Conservation (phyloP, 2,797 vertebrate genomes). For the Odontamblyopus rebecca region DNA sequence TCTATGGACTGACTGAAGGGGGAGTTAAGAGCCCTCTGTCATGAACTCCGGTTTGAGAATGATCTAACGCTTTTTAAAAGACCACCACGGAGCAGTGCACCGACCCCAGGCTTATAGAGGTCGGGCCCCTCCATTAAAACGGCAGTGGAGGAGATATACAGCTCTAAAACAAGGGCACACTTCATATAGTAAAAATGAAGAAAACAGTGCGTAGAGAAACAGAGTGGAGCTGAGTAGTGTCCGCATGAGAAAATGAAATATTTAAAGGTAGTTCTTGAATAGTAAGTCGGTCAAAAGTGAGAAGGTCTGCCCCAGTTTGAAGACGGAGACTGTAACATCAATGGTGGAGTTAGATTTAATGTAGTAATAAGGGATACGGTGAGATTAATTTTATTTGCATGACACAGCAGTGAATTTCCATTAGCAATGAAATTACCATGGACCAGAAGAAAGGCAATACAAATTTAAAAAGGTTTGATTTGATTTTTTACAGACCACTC, state of each 20-base stretch:
- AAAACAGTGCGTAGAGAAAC: background rate
- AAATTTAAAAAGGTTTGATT: background rate
- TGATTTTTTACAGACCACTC: too few relatives aligned
- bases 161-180: background rate
- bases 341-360: background rate
- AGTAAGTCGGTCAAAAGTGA: constrained; percentile 7
- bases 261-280: constrained; percentile 7
- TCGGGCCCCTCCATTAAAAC: background rate
- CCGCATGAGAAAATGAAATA: background rate
- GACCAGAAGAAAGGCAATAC: background rate
- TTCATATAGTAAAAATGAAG: background rate
- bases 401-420: background rate
- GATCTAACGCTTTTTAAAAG: constrained; percentile 6
- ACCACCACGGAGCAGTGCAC: background rate
- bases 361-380: background rate
- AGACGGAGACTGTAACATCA: constrained; percentile 3
- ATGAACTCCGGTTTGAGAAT: constrained; percentile 7
- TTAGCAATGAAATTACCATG: background rate
- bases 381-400: background rate
- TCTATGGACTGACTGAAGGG: background rate
- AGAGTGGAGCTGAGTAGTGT: background rate
- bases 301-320: background rate
- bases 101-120: background rate
- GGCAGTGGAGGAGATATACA: background rate
- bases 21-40: constrained; percentile 35